phyloP scores from a whole-genome alignment of 2,113 vertebrate species.

The Egretta garzetta region DNA sequence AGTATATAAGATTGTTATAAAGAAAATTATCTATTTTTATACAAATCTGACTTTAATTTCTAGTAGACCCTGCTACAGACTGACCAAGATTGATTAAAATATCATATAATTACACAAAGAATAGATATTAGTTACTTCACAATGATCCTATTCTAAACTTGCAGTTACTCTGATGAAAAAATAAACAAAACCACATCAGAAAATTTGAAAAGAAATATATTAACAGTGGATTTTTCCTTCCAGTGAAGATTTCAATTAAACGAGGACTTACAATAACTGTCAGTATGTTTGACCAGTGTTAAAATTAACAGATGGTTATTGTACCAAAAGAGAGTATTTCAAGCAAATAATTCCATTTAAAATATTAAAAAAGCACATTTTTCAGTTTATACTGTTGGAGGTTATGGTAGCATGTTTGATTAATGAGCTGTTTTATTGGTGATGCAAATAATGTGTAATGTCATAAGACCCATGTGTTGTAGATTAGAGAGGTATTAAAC shows the following conservation, averaged over 20 bases:
- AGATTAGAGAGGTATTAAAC: constrained; percentile 74
- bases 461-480: constrained; percentile 71
- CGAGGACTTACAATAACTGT: background rate
- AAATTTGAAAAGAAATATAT: background rate
- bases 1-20: background rate
- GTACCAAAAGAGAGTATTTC: constrained; percentile 32
- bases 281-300: background rate
- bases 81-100: constrained; percentile 5
- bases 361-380: constrained; percentile 16
- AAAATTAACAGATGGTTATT: constrained; percentile 46
- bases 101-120: background rate
- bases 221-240: background rate
- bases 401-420: constrained; percentile 68
- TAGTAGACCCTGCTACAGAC: constrained; percentile 3
- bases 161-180: background rate
- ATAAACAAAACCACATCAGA: background rate
- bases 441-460: constrained; percentile 74
- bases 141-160: constrained; percentile 44
- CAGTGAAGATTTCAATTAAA: background rate
- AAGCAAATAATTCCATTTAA: constrained; percentile 54
- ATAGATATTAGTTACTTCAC: background rate
- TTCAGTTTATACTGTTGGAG: constrained; percentile 46
- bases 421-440: constrained; percentile 77
- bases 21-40: background rate
- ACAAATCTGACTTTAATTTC: constrained; percentile 41